phyloP scores from a whole-genome alignment of 2,888 invertebrate genomes.

The Dioctria rufipes region DNA sequence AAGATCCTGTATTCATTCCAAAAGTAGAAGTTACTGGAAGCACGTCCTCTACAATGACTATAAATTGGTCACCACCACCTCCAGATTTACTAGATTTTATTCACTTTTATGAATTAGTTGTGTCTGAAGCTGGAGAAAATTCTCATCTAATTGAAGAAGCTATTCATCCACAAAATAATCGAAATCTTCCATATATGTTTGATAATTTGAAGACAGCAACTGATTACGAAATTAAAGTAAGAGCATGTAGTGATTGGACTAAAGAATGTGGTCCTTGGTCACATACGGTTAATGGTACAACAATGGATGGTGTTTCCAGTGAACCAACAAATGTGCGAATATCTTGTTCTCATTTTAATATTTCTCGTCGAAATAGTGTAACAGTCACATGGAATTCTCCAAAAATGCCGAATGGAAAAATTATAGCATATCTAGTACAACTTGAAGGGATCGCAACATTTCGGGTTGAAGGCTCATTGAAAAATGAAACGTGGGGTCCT shows the following conservation, averaged over 20 bases:
- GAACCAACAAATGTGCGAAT: conserved; percentile 80
- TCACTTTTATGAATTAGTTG: conserved; percentile 82
- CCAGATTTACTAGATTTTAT: conserved; percentile 78
- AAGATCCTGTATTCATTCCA: conserved; percentile 86
- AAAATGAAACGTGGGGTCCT: conserved; percentile 75
- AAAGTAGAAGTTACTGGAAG: conserved; percentile 82
- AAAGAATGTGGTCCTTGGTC: conserved; percentile 86
- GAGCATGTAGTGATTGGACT: conserved; percentile 86
- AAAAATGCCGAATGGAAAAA: conserved; percentile 82
- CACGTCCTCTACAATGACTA: conserved; percentile 81
- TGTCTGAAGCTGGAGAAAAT: conserved; percentile 74
- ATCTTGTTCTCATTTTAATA: conserved; percentile 77
- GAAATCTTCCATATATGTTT: conserved; percentile 84
- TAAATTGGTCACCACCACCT: conserved; percentile 84
- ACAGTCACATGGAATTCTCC: conserved; percentile 84
- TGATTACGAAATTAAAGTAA: conserved; percentile 84
- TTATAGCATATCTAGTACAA: conserved; percentile 82
- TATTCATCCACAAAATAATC: conserved; percentile 77
- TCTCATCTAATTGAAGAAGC: conserved; percentile 74
- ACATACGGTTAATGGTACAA: conserved; percentile 82
- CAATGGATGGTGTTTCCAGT: conserved; percentile 86
- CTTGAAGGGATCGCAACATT: conserved; percentile 75
- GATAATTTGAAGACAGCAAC: conserved; percentile 83
- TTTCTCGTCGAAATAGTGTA: conserved; percentile 74
- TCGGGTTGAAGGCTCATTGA: conserved; percentile 72